Conservation (phyloP, 2,888 invertebrate genomes). For the Omphaloscelis lunosa region DNA sequence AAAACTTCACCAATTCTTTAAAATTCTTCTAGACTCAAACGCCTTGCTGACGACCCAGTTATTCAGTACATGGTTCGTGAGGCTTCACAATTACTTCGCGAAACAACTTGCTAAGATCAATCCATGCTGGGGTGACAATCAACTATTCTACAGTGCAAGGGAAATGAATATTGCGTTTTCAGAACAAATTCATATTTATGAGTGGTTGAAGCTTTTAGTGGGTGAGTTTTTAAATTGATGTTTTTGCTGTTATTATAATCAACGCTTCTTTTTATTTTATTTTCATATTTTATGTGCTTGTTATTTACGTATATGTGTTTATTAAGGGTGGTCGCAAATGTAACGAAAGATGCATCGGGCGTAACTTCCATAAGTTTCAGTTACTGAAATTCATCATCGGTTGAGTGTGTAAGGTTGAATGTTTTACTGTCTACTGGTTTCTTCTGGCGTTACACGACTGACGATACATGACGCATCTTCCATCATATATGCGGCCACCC, state of each 20-base stretch:
- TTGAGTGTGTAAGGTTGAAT: too few relatives aligned
- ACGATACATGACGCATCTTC: too few relatives aligned
- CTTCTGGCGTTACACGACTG: too few relatives aligned
- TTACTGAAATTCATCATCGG: too few relatives aligned
- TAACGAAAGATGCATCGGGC: too few relatives aligned
- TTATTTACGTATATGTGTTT: too few relatives aligned
- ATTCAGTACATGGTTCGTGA: constrained; percentile 71
- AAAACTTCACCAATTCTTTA: neutral
- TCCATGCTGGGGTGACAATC: constrained; percentile 76
- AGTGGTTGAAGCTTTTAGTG: constrained; percentile 68
- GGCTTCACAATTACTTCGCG: constrained; percentile 75
- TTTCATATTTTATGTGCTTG: neutral
- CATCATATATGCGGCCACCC: too few relatives aligned
- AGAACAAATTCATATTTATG: constrained; percentile 72
- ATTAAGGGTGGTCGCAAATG: too few relatives aligned
- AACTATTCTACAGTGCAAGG: constrained; percentile 70
- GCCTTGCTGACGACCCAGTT: constrained; percentile 58
- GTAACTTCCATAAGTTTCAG: too few relatives aligned
- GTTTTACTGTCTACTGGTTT: too few relatives aligned
- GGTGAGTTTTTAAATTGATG: constrained; percentile 62
- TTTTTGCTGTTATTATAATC: neutral
- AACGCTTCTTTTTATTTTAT: neutral
- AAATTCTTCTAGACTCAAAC: constrained; percentile 44
- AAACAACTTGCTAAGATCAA: constrained; percentile 67
- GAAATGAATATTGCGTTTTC: constrained; percentile 73